Base-by-base conservation (phyloP, 2,888 invertebrate genomes). In the Cecidostiba fungosa region DNA sequence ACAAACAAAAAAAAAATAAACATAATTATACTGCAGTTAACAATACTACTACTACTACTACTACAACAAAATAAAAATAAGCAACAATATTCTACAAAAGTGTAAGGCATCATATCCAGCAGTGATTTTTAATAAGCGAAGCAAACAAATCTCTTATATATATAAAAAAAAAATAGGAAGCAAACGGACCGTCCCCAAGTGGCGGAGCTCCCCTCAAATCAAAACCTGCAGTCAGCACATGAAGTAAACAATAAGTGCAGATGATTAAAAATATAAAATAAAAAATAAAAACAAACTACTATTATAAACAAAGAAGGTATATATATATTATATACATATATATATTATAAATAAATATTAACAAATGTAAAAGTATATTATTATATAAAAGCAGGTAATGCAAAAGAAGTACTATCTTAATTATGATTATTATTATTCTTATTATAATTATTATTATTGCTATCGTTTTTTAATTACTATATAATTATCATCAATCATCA, bases 201-300 rank as follows among this genome's bases (percentile, higher is more conserved):
- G 78, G 87, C 90, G 91, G 90, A 88, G 86, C 89, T 91, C 90
- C 93, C 91, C 90, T 91, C 91, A 92, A 93, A 92, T 93, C 92
- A 93, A 91, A 93, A 92, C 92, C 92, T 92, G 90, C 93, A 93
- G 92, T 92, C 91, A 92, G 91, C 92, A 92, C 54, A 59, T 23
- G 89, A 91, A 86, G 86, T 89, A 88, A 89, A 90, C 89, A 91
- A 91, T 91, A 92, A 92, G 91, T 92, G 92, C 92, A 91, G 85
- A 85, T 82, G 26, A 85, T 87, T 77, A 78, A 82, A 84, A 79
- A 80, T 76, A 14, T 78, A 50, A 70, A 69, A 76, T 77, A 39
- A 73, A 77, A 50, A 69, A 69, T 62, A 91, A 92, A 92, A 90
- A 92, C 90, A 91, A 92, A 92, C 91, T 92, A 92, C 90, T 91